Conservation (phyloP, 2,113 vertebrate species). For the Synodontis membranacea region DNA sequence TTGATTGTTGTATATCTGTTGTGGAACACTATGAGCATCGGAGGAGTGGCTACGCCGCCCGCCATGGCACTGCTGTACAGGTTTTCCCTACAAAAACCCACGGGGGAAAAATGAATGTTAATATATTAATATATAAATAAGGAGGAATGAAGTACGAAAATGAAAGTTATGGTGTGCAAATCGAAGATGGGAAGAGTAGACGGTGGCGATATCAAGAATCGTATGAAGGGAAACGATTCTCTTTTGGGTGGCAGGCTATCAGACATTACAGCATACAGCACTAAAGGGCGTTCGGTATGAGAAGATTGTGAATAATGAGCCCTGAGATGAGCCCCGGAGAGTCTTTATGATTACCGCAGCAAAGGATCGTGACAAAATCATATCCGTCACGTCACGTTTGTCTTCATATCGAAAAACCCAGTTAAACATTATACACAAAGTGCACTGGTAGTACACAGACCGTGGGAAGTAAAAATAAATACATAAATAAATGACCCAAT, state of each 20-base stretch:
- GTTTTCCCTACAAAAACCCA: slow-evolving; percentile 76
- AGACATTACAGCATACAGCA: not conserved
- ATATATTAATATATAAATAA: not conserved
- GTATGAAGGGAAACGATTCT: not conserved
- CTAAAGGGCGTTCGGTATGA: not conserved
- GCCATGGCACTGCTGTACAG: slow-evolving; percentile 93
- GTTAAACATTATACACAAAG: not conserved
- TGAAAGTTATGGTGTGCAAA: not conserved
- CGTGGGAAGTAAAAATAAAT: not conserved
- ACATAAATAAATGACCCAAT: no score
- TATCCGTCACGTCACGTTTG: not conserved
- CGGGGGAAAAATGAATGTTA: not conserved
- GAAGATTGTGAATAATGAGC: not conserved
- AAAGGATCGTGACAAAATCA: not conserved
- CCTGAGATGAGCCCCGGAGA: not conserved
- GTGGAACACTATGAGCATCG: slow-evolving; percentile 95
- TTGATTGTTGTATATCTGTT: slow-evolving; percentile 83
- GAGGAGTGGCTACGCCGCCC: slow-evolving; percentile 90
- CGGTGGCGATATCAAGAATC: not conserved
- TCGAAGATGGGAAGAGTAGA: not conserved
- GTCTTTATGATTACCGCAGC: not conserved
- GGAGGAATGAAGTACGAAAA: no score
- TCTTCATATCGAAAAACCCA: not conserved
- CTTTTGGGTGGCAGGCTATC: not conserved
- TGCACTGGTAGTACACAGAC: not conserved